A percentile compares a stretch with the other conserved stretches of the same genome.
Conservation (phyloP, 2,797 vertebrate genomes). For the Avahi laniger region DNA sequence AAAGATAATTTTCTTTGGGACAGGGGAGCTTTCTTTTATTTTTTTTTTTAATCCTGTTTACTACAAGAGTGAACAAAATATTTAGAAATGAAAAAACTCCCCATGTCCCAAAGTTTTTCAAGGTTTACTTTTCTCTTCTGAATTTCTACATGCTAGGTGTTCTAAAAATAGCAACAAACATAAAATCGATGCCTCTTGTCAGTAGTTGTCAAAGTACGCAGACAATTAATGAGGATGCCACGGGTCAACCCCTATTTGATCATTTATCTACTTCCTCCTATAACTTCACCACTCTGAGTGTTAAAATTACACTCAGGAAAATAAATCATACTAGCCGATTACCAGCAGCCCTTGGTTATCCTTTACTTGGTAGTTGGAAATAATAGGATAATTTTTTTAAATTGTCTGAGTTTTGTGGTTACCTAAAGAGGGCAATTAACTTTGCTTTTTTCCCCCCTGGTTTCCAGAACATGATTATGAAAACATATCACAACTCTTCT, state of each 20-base stretch:
- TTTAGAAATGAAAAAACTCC: background rate
- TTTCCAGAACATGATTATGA: constrained; percentile 47
- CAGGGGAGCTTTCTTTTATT: background rate
- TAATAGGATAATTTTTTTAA: background rate
- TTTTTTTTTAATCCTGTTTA: background rate
- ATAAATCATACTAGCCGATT: background rate
- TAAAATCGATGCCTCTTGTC: background rate
- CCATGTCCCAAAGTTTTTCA: background rate
- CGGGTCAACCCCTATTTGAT: background rate
- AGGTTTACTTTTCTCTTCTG: background rate
- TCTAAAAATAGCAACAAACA: background rate
- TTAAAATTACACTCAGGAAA: background rate
- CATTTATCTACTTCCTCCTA: background rate
- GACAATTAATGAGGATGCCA: background rate
- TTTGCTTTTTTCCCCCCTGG: background rate
- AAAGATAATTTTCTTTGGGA: background rate
- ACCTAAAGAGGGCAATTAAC: background rate
- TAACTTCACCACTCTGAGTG: background rate
- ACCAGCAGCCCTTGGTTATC: background rate
- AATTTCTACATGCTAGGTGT: background rate
- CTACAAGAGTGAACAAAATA: background rate
- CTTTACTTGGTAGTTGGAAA: background rate
- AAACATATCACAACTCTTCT: constrained; percentile 49
- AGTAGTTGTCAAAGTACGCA: background rate
- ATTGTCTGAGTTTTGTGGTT: background rate